Evolutionary conservation across 2,888 invertebrate genomes (phyloP).

Genomic region (Enchytraeus crypticus): DNA sequence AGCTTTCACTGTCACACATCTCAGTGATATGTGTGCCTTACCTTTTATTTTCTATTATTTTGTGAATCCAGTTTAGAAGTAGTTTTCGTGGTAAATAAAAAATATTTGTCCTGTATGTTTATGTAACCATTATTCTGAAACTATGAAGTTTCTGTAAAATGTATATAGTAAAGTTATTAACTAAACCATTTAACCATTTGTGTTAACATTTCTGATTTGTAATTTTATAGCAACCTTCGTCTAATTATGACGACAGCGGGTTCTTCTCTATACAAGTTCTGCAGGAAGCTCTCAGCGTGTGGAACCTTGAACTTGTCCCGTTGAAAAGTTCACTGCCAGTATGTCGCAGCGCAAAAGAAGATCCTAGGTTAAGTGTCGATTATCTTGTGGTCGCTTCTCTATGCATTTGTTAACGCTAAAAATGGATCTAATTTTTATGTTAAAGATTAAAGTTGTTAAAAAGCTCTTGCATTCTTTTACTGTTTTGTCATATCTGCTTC

Average conservation of each 20-base stretch:
- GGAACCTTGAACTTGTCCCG: constrained; percentile 63
- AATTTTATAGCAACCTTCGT: constrained; percentile 57
- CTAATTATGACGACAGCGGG: constrained; percentile 73
- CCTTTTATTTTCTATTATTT: too few species aligned
- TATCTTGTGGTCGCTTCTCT: constrained; percentile 30
- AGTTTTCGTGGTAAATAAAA: too few species aligned
- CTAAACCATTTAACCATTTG: not conserved
- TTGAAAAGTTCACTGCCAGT: constrained; percentile 60
- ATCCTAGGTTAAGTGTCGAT: constrained; percentile 62
- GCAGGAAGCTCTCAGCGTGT: constrained; percentile 62
- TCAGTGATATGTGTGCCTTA: too few species aligned
- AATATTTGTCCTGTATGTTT: too few species aligned
- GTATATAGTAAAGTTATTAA: not conserved
- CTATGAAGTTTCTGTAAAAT: too few species aligned
- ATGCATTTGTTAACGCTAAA: not conserved
- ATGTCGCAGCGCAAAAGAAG: constrained; percentile 50
- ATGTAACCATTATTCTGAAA: too few species aligned
- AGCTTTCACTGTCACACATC: too few species aligned
- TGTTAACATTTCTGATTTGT: not conserved
- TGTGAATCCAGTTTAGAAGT: too few species aligned
- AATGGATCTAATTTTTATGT: not conserved
- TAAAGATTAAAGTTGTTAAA: not conserved
- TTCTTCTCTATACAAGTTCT: constrained; percentile 75
- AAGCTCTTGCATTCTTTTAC: not conserved
- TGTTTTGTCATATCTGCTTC: too few species aligned